Percentiles rank a stretch among this genome's conserved stretches.
These are phyloP conservation scores for Fratercula arctica DNA, from an alignment of 2,797 vertebrate genomes.

Conservation along the genomic window DNA sequence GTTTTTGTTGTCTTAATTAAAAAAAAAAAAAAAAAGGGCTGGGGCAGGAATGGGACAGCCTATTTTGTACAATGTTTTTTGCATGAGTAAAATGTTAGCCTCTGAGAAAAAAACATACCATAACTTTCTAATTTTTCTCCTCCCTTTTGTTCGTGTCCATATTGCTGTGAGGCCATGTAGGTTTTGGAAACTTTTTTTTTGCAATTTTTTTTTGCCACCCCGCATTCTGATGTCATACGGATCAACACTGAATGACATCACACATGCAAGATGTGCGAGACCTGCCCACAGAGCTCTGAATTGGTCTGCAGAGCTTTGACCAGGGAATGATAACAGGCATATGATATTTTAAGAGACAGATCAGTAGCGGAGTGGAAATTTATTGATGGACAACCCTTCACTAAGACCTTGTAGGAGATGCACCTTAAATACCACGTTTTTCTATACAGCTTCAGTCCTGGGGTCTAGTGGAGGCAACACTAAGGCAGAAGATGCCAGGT, in stretches of 20 bases:
- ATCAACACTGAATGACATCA: background rate
- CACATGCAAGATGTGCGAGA: background rate
- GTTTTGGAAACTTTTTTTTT: background rate
- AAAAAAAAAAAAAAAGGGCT: fast-evolving
- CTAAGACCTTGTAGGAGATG: background rate
- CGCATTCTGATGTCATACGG: background rate
- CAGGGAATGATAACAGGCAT: background rate
- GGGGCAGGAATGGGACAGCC: fast-evolving
- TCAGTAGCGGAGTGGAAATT: background rate
- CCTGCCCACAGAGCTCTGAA: background rate
- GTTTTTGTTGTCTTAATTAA: background rate
- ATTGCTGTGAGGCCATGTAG: background rate
- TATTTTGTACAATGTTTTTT: background rate
- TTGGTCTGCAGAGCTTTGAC: background rate
- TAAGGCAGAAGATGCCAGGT: background rate
- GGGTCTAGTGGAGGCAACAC: too few relatives aligned
- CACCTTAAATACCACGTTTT: background rate
- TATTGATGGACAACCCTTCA: background rate
- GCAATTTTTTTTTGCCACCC: background rate
- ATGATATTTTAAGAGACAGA: background rate
- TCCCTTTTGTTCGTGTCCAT: background rate
- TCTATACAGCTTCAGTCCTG: background rate
- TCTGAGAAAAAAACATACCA: background rate
- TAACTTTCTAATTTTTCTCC: background rate
- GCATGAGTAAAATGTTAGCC: background rate